Percentiles rank a stretch among this genome's conserved stretches.
Conservation (phyloP, 2,888 invertebrate species). For the Drosophila limbata region DNA sequence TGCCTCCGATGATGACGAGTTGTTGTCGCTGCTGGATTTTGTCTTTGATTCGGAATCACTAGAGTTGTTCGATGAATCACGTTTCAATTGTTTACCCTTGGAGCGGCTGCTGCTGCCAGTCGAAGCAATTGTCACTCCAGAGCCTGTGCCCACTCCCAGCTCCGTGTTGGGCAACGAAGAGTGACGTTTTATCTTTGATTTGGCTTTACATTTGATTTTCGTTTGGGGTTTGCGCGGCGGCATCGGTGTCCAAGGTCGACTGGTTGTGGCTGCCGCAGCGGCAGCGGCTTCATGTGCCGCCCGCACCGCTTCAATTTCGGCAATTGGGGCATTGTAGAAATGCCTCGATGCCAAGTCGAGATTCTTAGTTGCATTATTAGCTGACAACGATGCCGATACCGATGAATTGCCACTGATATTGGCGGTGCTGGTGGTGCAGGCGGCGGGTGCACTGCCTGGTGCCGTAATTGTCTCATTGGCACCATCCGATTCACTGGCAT, state of each 20-base stretch:
- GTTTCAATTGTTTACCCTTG: conserved; percentile 22
- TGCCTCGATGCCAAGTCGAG: conserved; percentile 19
- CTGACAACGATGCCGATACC: background rate
- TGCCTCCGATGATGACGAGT: background rate
- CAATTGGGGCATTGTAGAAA: conserved; percentile 54
- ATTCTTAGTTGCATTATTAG: background rate
- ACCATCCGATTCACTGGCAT: conserved; percentile 74
- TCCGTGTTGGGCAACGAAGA: conserved; percentile 18
- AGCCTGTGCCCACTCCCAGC: no score
- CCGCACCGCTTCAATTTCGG: conserved; percentile 61
- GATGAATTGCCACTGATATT: conserved; percentile 1
- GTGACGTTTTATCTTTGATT: conserved; percentile 3
- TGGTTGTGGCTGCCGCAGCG: conserved; percentile 56
- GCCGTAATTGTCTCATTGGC: conserved; percentile 39
- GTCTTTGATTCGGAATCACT: conserved; percentile 48
- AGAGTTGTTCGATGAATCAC: conserved; percentile 42
- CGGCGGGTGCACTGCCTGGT: conserved; percentile 64
- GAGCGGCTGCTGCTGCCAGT: background rate
- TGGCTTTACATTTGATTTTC: conserved; percentile 8
- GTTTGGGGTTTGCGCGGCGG: conserved; percentile 67
- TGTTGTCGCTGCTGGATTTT: conserved; percentile 8
- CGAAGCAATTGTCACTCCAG: no score
- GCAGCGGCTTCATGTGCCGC: conserved; percentile 55
- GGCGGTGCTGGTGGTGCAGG: conserved; percentile 6
- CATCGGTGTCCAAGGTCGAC: conserved; percentile 72